These are phyloP conservation scores for Calliopsis andreniformis DNA, from an alignment of 1,140 invertebrate species.

Conservation along the genomic window DNA sequence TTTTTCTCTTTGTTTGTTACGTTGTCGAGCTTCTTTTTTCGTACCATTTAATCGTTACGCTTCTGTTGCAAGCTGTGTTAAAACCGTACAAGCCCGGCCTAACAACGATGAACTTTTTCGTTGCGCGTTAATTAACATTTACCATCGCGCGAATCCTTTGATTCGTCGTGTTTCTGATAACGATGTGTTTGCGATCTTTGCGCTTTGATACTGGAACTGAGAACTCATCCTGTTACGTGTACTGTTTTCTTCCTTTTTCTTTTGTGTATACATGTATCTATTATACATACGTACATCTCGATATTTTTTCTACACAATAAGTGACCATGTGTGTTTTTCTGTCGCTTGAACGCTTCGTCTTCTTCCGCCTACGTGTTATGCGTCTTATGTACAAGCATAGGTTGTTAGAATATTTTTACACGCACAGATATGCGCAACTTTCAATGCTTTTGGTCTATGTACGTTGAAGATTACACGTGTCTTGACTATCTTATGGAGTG, in stretches of 20 bases:
- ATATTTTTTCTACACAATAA: slow-evolving; percentile 37
- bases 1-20: slow-evolving; percentile 20
- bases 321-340: slow-evolving; percentile 50
- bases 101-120: slow-evolving; percentile 18
- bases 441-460: background rate
- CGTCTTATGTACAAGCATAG: slow-evolving; percentile 13
- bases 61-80: slow-evolving; percentile 68
- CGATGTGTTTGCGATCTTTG: slow-evolving; percentile 7
- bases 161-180: slow-evolving; percentile 16
- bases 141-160: background rate
- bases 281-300: background rate
- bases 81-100: slow-evolving; percentile 26
- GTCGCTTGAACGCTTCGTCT: slow-evolving; percentile 70
- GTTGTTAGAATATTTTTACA: slow-evolving; percentile 13
- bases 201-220: slow-evolving; percentile 30
- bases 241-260: background rate
- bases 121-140: slow-evolving; percentile 4
- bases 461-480: background rate
- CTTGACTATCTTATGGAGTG: too few species aligned
- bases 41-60: slow-evolving; percentile 52
- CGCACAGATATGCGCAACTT: too few species aligned
- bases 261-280: background rate
- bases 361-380: slow-evolving; percentile 48
- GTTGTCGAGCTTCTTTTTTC: slow-evolving; percentile 64
- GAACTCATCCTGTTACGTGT: slow-evolving; percentile 7